Base-by-base conservation (phyloP, 2,113 vertebrate genomes). In the Hypocryptadius cinnamomeus region DNA sequence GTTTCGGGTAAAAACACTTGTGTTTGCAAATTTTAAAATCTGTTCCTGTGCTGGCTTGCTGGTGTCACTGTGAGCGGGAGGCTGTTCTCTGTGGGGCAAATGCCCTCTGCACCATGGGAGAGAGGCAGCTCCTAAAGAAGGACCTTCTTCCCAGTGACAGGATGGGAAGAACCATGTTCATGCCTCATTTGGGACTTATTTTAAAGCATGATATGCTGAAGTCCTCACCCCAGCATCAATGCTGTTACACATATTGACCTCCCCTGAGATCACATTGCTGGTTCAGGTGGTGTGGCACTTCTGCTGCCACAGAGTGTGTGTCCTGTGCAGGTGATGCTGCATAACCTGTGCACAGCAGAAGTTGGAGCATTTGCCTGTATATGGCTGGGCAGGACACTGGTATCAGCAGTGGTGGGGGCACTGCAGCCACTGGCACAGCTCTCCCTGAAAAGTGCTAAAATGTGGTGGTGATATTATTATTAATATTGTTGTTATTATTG, bases 11-110 rank as follows among this genome's bases (percentile, higher is more conserved):
- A 65, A 91, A 95, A 70, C 40, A 39, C 87, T 93, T 18, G 42
- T 85, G 95, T 92, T 91, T 96, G 93, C 93, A 94, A 88, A 93
- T 84, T 64, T 53, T 78, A 47, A 60, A 68, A 60, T 85, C 71
- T 88, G 91, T 64, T 85, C 56, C 42, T 91, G 71, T 63, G 85
- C 76, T 45, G 79, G 68, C 48, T 87, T 53, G 68, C 60, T 53
- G 51, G 30, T 44, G 64, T 71, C 64, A 21, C 72, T 21, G n/a
- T 33, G 47, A 84, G 68, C 71, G 48, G 78, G 63, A 69, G 48
- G 10, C 42, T 53, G 21, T 76, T 59, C 65, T 40, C 20, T 18
- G 50, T 37, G 69, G 85, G 68, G 40, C 56, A 91, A 14, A 28
- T 74, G 45, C 15, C 47, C 48, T 50, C 53, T 57, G 56, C 25